Percentiles rank a stretch among this genome's conserved stretches.
Conservation (phyloP, 1,140 invertebrate species). For the Philotrypesis tridentata region DNA sequence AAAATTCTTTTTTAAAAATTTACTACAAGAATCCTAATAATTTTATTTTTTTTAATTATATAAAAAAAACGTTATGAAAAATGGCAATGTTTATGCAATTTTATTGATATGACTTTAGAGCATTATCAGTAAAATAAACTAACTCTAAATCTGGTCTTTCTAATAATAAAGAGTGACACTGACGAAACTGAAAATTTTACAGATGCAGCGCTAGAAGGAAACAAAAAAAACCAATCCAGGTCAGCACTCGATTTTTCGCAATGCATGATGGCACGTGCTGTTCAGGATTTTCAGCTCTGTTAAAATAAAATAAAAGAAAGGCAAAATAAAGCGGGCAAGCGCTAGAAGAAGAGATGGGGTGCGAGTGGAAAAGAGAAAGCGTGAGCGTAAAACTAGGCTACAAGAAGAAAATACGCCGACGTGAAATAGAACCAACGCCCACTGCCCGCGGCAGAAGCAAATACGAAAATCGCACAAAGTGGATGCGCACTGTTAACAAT, state of each 20-base stretch:
- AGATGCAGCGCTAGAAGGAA: no score
- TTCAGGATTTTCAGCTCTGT: slow-evolving; percentile 2
- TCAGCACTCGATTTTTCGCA: slow-evolving; percentile 18
- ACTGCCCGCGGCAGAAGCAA: slow-evolving; percentile 3
- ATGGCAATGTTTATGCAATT: no score
- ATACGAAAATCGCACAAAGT: background rate
- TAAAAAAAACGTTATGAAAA: no score
- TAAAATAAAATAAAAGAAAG: slow-evolving; percentile 7
- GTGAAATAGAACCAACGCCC: background rate
- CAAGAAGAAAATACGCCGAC: slow-evolving; percentile 20
- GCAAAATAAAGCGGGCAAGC: background rate
- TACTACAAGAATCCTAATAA: no score
- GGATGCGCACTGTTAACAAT: background rate
- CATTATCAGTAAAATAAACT: no score
- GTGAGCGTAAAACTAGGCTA: background rate
- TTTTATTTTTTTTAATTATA: no score
- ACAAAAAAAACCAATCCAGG: background rate
- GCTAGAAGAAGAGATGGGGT: background rate
- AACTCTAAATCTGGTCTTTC: no score
- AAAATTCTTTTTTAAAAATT: no score
- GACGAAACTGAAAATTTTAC: no score
- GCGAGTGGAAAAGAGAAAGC: background rate
- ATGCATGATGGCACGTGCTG: background rate
- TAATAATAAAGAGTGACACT: no score
- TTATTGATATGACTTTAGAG: no score